Conservation (phyloP, 2,797 vertebrate species). For the Sandelia bainsii region DNA sequence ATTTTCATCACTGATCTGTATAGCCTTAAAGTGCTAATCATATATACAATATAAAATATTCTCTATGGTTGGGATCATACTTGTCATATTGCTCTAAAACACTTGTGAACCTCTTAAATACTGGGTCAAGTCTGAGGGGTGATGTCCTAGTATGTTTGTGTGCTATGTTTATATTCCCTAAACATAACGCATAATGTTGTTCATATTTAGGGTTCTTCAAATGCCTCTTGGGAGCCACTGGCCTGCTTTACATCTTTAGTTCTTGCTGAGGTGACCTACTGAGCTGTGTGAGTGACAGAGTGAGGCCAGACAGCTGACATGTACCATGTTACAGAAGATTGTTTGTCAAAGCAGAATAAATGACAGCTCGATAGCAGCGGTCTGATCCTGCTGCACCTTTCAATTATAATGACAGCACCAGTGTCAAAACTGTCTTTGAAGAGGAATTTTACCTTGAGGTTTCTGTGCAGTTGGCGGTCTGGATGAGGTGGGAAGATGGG, state of each 20-base stretch:
- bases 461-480: slow-evolving; percentile 85
- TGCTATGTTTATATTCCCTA: slow-evolving; percentile 14
- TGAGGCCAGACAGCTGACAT: slow-evolving; percentile 56
- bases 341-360: slow-evolving; percentile 51
- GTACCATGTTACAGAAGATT: slow-evolving; percentile 1
- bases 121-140: slow-evolving; percentile 27
- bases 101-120: slow-evolving; percentile 27
- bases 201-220: slow-evolving; percentile 53
- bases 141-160: slow-evolving; percentile 28
- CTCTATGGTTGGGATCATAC: slow-evolving; percentile 5
- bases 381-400: slow-evolving; percentile 44
- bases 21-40: background rate
- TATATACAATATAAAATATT: background rate
- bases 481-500: slow-evolving; percentile 76
- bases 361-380: slow-evolving; percentile 10
- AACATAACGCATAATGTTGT: slow-evolving; percentile 34
- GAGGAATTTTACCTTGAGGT: slow-evolving; percentile 85
- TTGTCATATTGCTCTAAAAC: background rate
- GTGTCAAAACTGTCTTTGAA: slow-evolving; percentile 23
- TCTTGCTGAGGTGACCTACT: slow-evolving; percentile 56
- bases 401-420: slow-evolving; percentile 34
- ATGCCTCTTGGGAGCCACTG: slow-evolving; percentile 49
- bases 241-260: slow-evolving; percentile 47
- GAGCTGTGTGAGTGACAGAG: slow-evolving; percentile 62
- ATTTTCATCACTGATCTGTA: background rate